phyloP scores from a whole-genome alignment of 2,113 vertebrate genomes.

The Gallinago undulata region DNA sequence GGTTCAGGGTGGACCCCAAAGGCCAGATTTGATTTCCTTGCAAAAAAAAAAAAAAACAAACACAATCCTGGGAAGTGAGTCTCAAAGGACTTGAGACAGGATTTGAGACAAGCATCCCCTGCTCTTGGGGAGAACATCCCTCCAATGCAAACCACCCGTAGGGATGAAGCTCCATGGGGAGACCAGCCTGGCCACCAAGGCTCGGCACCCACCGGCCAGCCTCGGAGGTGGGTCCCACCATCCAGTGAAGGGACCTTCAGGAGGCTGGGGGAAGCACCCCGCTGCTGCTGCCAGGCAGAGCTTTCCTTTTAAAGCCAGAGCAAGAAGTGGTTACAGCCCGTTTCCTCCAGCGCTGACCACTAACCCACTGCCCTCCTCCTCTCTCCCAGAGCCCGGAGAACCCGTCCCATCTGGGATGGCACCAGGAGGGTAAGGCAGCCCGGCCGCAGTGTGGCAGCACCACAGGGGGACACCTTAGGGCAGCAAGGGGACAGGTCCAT shows the following conservation, averaged over 20 bases:
- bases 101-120: not conserved
- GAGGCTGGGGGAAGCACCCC: not conserved
- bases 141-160: accelerated
- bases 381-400: not conserved
- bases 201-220: not conserved
- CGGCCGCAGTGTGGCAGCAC: not conserved
- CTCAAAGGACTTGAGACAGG: not conserved
- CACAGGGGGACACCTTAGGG: not conserved
- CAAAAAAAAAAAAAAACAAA: not conserved
- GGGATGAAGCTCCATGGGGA: not conserved
- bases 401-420: not conserved
- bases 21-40: not conserved
- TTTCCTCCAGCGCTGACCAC: not conserved
- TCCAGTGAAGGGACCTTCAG: accelerated
- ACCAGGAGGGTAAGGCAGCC: not conserved
- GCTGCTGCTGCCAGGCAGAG: not conserved
- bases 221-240: not conserved
- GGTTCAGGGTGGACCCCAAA: accelerated
- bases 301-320: not conserved
- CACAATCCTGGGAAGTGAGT: not conserved
- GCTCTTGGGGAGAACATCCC: not conserved
- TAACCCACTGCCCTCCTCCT: not conserved
- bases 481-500: accelerated
- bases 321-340: not conserved
- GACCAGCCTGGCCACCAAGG: not conserved